Conservation (phyloP, 2,888 invertebrate species). For the Leptinotarsa peninsularis region DNA sequence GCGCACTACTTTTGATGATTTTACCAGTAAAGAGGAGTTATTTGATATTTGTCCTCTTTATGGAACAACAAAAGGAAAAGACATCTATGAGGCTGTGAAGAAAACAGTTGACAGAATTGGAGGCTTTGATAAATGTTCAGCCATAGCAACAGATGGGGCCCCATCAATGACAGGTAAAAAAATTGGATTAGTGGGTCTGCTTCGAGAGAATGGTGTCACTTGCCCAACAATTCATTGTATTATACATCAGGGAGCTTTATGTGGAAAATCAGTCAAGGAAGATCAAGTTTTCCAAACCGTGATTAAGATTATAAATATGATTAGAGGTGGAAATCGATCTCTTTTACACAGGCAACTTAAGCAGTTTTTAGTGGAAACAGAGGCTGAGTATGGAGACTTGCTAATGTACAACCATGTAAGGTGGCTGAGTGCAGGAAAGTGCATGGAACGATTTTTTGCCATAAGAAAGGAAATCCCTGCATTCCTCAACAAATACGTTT, state of each 20-base stretch:
- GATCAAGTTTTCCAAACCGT: slow-evolving; percentile 12
- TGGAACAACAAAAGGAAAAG: slow-evolving; percentile 44
- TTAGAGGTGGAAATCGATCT: slow-evolving; percentile 13
- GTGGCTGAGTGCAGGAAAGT: slow-evolving; percentile 26
- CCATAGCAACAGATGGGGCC: slow-evolving; percentile 13
- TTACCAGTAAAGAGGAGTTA: slow-evolving; percentile 14
- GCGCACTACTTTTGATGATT: slow-evolving; percentile 7
- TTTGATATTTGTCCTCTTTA: slow-evolving; percentile 32
- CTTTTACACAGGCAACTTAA: slow-evolving; percentile 1
- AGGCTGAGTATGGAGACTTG: slow-evolving; percentile 23
- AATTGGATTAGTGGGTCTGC: slow-evolving; percentile 17
- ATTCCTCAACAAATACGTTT: slow-evolving; percentile 5
- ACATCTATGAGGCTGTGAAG: slow-evolving; percentile 30
- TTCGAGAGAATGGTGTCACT: slow-evolving; percentile 21
- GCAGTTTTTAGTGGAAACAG: neutral
- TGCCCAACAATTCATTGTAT: slow-evolving; percentile 27
- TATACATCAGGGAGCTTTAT: slow-evolving; percentile 15
- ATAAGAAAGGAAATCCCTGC: slow-evolving; percentile 20
- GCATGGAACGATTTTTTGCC: slow-evolving; percentile 23
- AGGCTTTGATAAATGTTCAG: slow-evolving; percentile 21
- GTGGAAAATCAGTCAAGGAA: slow-evolving; percentile 19
- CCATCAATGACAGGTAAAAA: slow-evolving; percentile 10
- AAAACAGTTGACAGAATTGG: no score
- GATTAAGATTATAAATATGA: slow-evolving; percentile 22
- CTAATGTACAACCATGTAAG: slow-evolving; percentile 23